phyloP scores from a whole-genome alignment of 2,888 invertebrate species.

The Dexiosoma caninum region DNA sequence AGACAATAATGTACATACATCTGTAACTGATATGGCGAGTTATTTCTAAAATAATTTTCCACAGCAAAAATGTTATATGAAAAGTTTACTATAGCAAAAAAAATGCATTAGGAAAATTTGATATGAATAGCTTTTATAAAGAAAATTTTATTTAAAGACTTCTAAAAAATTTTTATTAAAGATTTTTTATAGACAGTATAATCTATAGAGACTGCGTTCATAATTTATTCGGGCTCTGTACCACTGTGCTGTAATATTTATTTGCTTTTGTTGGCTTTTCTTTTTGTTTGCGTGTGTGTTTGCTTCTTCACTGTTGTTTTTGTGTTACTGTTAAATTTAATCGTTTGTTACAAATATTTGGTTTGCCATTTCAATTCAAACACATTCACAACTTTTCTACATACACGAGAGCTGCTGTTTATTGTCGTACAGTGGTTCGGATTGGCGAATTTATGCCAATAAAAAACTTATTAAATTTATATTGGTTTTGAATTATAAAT shows the following conservation, averaged over 20 bases:
- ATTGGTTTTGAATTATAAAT: no score
- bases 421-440: not conserved
- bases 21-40: no score
- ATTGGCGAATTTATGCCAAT: not conserved
- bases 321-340: slow-evolving; percentile 49
- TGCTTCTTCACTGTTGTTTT: not conserved
- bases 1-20: no score
- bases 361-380: not conserved
- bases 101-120: not conserved
- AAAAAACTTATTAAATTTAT: no score
- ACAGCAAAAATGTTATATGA: not conserved
- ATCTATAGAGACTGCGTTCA: not conserved
- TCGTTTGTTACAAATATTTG: slow-evolving; percentile 45
- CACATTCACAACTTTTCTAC: not conserved
- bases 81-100: not conserved
- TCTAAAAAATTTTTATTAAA: not conserved
- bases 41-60: not conserved
- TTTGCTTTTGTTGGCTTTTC: not conserved
- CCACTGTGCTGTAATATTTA: not conserved
- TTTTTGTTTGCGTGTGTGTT: not conserved
- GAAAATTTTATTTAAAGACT: not conserved
- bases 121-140: not conserved
- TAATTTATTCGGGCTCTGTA: not conserved
- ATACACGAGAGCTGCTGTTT: no score
- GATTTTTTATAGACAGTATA: no score